Evolutionary conservation across 2,888 invertebrate genomes (phyloP).

Genomic region (Panzeria rudis): DNA sequence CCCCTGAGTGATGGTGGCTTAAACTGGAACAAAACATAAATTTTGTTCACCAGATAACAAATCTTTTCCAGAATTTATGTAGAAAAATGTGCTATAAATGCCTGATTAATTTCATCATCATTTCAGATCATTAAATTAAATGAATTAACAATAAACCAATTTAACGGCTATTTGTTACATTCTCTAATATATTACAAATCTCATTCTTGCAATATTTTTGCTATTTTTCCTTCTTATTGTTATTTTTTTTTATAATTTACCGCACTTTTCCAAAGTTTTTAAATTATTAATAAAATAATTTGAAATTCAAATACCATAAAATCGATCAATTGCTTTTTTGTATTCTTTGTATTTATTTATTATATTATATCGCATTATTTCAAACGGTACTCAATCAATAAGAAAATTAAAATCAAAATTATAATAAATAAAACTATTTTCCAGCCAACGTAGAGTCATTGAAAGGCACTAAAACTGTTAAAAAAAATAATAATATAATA

Average conservation of each 20-base stretch:
- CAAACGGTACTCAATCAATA: slow-evolving; percentile 56
- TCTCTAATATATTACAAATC: neutral
- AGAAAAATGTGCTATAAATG: neutral
- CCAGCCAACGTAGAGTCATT: slow-evolving; percentile 20
- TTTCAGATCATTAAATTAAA: neutral
- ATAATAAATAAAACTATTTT: slow-evolving; percentile 34
- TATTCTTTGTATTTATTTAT: neutral
- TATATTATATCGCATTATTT: slow-evolving; percentile 22
- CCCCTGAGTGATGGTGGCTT: too few species aligned
- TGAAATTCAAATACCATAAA: slow-evolving; percentile 67
- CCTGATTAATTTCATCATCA: neutral
- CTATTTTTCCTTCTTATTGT: neutral
- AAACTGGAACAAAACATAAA: neutral
- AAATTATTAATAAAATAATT: slow-evolving; percentile 57
- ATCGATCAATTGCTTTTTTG: slow-evolving; percentile 59
- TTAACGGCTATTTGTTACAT: neutral
- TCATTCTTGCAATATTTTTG: neutral
- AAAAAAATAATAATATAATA: slow-evolving; percentile 19
- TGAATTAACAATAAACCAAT: neutral
- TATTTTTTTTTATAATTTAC: neutral
- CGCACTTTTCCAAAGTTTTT: slow-evolving; percentile 13
- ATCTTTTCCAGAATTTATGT: neutral
- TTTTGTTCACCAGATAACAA: neutral
- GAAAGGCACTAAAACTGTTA: slow-evolving; percentile 31
- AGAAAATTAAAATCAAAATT: slow-evolving; percentile 29